phyloP scores from a whole-genome alignment of 2,113 vertebrate species.

The Stegostoma tigrinum region DNA sequence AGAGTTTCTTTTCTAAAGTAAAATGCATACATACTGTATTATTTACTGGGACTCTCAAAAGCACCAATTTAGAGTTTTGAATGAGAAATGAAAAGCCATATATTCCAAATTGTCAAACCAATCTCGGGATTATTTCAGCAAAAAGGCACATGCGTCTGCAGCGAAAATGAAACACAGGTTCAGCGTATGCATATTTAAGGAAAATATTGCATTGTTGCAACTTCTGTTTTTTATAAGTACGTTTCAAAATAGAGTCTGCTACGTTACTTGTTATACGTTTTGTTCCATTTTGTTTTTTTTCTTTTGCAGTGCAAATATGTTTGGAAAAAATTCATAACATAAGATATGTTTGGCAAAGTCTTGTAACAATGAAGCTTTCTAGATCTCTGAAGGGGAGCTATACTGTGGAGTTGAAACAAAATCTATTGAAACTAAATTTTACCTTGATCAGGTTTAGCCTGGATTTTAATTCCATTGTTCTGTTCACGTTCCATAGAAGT shows the following conservation, averaged over 20 bases:
- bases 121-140: background rate
- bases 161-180: slow-evolving; percentile 40
- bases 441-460: background rate
- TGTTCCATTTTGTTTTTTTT: background rate
- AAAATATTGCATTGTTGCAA: background rate
- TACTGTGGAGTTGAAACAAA: background rate
- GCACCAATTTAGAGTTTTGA: background rate
- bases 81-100: background rate
- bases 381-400: too few relatives aligned
- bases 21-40: too few relatives aligned
- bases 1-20: background rate
- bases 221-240: background rate
- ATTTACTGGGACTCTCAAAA: background rate
- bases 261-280: background rate
- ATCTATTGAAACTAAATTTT: background rate
- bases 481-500: background rate
- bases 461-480: background rate
- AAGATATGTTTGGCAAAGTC: background rate
- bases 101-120: background rate
- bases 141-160: slow-evolving; percentile 42
- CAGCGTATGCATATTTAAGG: background rate
- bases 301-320: background rate
- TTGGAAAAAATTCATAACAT: background rate
- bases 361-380: background rate
- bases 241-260: background rate